Evolutionary conservation across 2,888 invertebrate species (phyloP).

Genomic region (Oscheius onirici): DNA sequence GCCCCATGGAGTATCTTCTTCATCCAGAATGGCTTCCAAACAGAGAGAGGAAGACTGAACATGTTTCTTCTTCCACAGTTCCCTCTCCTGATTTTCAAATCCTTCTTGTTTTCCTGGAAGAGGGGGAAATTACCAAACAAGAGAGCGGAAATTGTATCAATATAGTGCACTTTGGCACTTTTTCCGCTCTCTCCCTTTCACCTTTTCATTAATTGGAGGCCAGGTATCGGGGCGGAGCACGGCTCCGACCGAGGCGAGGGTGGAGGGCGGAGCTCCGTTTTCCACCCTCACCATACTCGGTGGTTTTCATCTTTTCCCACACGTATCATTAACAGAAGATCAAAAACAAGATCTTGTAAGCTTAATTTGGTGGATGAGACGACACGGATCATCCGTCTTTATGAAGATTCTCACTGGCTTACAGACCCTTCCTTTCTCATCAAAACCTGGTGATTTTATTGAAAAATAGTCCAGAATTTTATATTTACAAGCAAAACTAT

Average conservation of each 20-base stretch:
- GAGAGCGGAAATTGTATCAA: background rate
- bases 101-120: background rate
- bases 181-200: background rate
- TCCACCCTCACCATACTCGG: constrained; percentile 23
- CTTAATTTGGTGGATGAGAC: background rate
- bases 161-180: background rate
- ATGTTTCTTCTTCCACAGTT: background rate
- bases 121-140: background rate
- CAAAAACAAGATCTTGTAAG: background rate
- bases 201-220: background rate
- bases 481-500: too few species aligned
- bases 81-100: background rate
- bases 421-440: too few species aligned
- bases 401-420: background rate
- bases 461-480: too few species aligned
- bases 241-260: constrained; percentile 21
- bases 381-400: background rate
- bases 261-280: constrained; percentile 11
- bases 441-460: too few species aligned
- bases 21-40: background rate
- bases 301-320: background rate
- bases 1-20: background rate
- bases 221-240: constrained; percentile 2
- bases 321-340: background rate
- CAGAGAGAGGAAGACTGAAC: background rate